These are phyloP conservation scores for Anser cygnoides DNA, from an alignment of 2,113 vertebrate species.

Conservation along the genomic window DNA sequence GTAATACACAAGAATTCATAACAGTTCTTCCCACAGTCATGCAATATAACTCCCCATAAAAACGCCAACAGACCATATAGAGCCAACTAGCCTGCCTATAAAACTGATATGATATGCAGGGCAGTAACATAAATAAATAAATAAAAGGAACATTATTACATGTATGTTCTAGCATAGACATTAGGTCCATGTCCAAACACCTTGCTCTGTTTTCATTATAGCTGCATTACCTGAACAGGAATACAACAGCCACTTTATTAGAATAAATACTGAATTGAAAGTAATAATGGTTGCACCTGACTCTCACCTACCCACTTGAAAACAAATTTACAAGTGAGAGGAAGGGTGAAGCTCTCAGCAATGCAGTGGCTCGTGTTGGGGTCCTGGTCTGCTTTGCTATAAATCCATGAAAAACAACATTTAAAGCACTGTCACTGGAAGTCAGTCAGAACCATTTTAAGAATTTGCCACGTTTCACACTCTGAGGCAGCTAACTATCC, in stretches of 20 bases:
- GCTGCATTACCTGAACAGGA: neutral
- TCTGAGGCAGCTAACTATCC: neutral
- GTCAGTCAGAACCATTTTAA: neutral
- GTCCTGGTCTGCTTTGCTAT: neutral
- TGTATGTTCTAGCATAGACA: neutral
- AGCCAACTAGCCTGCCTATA: neutral
- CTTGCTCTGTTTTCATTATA: neutral
- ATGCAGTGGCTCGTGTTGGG: neutral
- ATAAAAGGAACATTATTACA: neutral
- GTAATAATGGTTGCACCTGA: neutral
- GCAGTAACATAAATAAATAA: neutral
- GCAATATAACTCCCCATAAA: neutral
- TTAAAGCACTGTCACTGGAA: neutral
- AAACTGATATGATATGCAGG: neutral
- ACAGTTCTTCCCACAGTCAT: neutral
- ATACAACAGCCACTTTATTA: neutral
- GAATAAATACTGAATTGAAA: neutral
- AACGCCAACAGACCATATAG: neutral
- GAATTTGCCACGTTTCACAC: neutral
- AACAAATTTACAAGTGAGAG: neutral
- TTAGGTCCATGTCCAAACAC: neutral
- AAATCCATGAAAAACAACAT: accelerated
- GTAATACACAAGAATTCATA: neutral
- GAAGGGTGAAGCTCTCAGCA: neutral
- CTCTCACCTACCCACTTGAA: neutral